Percentiles rank a stretch among this genome's conserved stretches.
Conservation (phyloP, 2,797 vertebrate genomes). For the Pantherophis alleghaniensis region DNA sequence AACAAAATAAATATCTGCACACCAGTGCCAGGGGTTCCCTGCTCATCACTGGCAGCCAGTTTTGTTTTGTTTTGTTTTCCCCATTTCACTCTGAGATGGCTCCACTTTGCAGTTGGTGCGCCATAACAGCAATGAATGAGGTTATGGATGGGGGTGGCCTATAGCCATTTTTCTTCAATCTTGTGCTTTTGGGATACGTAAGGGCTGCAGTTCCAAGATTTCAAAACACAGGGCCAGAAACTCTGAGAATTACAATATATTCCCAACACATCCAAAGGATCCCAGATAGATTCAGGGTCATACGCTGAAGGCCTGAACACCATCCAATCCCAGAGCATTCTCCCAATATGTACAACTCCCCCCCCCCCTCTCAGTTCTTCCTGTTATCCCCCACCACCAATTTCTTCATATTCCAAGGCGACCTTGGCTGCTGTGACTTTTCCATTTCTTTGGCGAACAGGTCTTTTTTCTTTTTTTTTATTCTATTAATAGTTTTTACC, state of each 20-base stretch:
- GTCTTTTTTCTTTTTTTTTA: neutral
- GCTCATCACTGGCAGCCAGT: neutral
- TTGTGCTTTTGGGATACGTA: neutral
- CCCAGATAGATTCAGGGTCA: neutral
- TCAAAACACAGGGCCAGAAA: neutral
- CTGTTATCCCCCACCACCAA: neutral
- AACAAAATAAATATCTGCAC: neutral
- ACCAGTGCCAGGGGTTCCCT: neutral
- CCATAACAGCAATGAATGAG: neutral
- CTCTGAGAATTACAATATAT: neutral
- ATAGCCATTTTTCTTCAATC: neutral
- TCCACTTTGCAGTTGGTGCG: neutral
- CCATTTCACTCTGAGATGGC: neutral
- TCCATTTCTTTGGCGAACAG: accelerated
- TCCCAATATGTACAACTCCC: neutral
- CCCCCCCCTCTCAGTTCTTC: neutral
- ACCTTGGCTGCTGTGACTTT: constrained; percentile 31
- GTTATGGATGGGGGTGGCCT: neutral
- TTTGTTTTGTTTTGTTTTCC: neutral
- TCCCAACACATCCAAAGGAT: neutral
- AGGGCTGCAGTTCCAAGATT: neutral
- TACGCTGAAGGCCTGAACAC: neutral
- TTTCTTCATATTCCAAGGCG: constrained; percentile 8
- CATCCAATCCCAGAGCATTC: neutral
- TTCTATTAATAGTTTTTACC: constrained; percentile 53